phyloP scores from a whole-genome alignment of 2,888 invertebrate species.

The Conus canariensis region DNA sequence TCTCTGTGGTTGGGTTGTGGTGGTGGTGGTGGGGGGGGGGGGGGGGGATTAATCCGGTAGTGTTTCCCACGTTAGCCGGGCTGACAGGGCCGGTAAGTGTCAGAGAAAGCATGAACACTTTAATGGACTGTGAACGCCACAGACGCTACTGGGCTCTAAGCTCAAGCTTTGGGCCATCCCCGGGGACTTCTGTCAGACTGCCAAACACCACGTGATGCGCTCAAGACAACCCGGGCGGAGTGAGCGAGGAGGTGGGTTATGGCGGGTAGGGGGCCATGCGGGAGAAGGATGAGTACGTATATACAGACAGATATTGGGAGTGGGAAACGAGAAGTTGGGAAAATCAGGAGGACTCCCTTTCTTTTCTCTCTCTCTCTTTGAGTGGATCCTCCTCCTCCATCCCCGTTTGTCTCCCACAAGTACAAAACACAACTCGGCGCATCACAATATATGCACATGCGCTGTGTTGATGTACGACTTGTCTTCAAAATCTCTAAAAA shows the following conservation, averaged over 20 bases:
- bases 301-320: neutral
- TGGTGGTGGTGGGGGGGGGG: neutral
- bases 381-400: too few relatives aligned
- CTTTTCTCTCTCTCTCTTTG: too few relatives aligned
- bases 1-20: too few relatives aligned
- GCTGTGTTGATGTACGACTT: too few relatives aligned
- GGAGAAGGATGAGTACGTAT: neutral
- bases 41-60: slow-evolving; percentile 17
- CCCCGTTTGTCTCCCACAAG: too few relatives aligned
- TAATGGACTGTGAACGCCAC: slow-evolving; percentile 24
- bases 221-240: neutral
- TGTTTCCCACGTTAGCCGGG: neutral
- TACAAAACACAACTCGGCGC: too few relatives aligned
- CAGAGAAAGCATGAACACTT: slow-evolving; percentile 26
- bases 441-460: too few relatives aligned
- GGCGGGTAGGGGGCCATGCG: neutral
- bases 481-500: too few relatives aligned
- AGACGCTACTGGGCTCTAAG: slow-evolving; percentile 16
- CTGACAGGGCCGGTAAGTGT: slow-evolving; percentile 19
- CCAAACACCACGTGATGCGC: neutral
- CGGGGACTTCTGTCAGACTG: neutral
- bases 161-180: slow-evolving; percentile 11
- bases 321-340: too few relatives aligned
- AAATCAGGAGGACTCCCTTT: too few relatives aligned
- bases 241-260: neutral